Conservation (phyloP, 2,113 vertebrate species). For the Cettia cetti region DNA sequence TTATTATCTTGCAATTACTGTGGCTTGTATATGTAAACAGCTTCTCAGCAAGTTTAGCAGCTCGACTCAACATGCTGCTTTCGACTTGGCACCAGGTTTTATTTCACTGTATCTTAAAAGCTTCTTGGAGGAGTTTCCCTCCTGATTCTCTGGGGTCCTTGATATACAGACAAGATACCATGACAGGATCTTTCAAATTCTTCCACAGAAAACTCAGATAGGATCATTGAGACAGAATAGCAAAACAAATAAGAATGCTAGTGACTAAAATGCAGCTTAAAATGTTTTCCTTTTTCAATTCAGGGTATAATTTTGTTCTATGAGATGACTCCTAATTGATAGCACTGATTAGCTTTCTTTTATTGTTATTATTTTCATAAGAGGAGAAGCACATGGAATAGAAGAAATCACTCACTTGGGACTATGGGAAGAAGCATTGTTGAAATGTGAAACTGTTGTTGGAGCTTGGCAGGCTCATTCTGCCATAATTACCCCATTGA, state of each 20-base stretch:
- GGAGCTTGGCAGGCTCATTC: neutral
- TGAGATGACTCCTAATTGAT: neutral
- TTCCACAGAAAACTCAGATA: neutral
- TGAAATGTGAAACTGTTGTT: conserved; percentile 20
- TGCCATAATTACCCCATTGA: conserved; percentile 32
- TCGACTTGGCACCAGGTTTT: neutral
- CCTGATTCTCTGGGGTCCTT: neutral
- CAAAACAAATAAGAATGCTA: neutral
- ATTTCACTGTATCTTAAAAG: neutral
- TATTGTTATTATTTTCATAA: conserved; percentile 17
- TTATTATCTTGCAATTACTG: conserved; percentile 13
- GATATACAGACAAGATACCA: neutral
- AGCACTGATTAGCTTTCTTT: conserved; percentile 23
- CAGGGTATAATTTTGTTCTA: neutral
- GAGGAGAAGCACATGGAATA: neutral
- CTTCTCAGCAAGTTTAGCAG: neutral
- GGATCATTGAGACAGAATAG: neutral
- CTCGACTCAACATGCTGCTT: neutral
- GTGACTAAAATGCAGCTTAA: neutral
- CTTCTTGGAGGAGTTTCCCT: neutral
- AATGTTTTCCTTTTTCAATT: neutral
- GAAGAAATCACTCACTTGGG: neutral
- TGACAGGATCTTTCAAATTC: neutral
- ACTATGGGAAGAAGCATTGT: neutral
- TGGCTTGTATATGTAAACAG: neutral